Percentiles rank a stretch among this genome's conserved stretches.
phyloP scores from a whole-genome alignment of 2,888 invertebrate species.

The Cantharis nigra region DNA sequence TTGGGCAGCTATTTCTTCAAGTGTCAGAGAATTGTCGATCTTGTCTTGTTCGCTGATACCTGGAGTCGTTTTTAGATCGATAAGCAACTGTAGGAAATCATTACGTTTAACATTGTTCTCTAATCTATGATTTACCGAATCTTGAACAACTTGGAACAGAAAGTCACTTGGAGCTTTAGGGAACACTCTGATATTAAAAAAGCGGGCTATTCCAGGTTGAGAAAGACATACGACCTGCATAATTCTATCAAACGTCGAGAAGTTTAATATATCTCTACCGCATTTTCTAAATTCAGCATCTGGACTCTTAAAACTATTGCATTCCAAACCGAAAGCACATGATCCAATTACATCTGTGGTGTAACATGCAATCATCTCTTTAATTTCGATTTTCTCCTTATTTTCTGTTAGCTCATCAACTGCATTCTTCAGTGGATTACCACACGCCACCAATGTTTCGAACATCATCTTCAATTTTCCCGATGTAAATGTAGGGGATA shows the following conservation, averaged over 20 bases:
- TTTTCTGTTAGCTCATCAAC: neutral
- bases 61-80: neutral
- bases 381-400: neutral
- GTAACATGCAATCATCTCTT: neutral
- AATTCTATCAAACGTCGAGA: neutral
- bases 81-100: neutral
- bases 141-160: neutral
- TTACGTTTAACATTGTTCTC: neutral
- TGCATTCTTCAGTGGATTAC: neutral
- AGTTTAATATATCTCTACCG: neutral
- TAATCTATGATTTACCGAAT: neutral
- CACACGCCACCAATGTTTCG: neutral
- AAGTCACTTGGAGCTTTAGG: neutral
- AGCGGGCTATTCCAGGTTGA: neutral
- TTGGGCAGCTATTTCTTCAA: conserved; percentile 60
- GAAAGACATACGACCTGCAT: neutral
- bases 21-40: conserved; percentile 46
- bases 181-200: neutral
- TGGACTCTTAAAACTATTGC: neutral
- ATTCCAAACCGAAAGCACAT: neutral
- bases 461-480: neutral
- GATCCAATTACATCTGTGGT: neutral
- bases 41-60: neutral
- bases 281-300: neutral
- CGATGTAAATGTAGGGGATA: neutral